Conservation (phyloP, 2,888 invertebrate species). For the Tuta absoluta region DNA sequence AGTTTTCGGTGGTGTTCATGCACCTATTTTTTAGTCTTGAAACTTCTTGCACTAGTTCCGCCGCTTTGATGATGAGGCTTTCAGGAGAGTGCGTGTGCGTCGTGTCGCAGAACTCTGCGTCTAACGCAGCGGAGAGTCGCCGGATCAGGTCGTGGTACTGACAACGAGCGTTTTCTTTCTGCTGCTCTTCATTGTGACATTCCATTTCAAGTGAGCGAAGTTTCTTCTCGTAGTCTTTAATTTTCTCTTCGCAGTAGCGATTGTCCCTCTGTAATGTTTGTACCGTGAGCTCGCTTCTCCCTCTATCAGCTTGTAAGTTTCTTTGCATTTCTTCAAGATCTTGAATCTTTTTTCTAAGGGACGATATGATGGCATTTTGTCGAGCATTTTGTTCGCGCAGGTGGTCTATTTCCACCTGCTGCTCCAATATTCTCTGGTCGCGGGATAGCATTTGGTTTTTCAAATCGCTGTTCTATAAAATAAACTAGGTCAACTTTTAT, state of each 20-base stretch:
- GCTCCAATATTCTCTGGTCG: conserved; percentile 87
- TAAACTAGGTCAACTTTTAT: background rate
- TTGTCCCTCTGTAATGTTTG: conserved; percentile 89
- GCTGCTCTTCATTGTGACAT: conserved; percentile 86
- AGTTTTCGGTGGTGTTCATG: conserved; percentile 80
- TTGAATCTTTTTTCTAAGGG: conserved; percentile 89
- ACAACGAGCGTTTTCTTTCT: conserved; percentile 86
- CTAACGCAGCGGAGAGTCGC: conserved; percentile 86
- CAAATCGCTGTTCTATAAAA: conserved; percentile 84
- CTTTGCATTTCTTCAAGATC: conserved; percentile 90
- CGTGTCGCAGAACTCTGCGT: conserved; percentile 85
- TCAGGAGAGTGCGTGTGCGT: conserved; percentile 85
- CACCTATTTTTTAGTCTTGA: conserved; percentile 84
- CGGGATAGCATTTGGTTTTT: conserved; percentile 86
- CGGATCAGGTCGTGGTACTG: conserved; percentile 87
- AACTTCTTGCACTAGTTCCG: conserved; percentile 88
- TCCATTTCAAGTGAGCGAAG: conserved; percentile 87
- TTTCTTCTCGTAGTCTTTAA: conserved; percentile 88
- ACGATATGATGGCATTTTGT: conserved; percentile 89
- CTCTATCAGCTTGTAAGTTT: conserved; percentile 82
- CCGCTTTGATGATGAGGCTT: conserved; percentile 87
- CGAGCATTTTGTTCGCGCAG: conserved; percentile 90
- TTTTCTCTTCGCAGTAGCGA: conserved; percentile 86
- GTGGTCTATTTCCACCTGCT: conserved; percentile 90
- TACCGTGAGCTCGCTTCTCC: conserved; percentile 85